Conservation (phyloP, 1,140 invertebrate species). For the Cydia strobilella region DNA sequence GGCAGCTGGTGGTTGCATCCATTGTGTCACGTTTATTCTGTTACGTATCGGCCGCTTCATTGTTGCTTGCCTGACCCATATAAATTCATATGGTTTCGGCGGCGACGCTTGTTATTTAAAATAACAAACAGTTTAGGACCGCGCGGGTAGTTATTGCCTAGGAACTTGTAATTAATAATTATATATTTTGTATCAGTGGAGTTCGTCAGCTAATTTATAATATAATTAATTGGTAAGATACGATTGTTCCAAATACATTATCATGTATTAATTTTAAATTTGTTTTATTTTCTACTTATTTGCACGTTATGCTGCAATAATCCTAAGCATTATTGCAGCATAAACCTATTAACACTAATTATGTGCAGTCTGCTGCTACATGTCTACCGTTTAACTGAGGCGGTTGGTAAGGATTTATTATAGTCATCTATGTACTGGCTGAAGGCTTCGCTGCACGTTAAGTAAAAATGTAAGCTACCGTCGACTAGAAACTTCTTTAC, state of each 20-base stretch:
- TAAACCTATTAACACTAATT: too few species aligned
- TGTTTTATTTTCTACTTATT: slow-evolving; percentile 44
- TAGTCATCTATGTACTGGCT: too few species aligned
- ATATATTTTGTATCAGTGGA: slow-evolving; percentile 76
- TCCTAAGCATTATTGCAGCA: too few species aligned
- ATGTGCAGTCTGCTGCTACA: too few species aligned
- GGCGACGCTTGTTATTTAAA: slow-evolving; percentile 48
- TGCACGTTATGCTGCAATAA: neutral
- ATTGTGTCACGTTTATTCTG: too few species aligned
- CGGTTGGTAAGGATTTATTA: too few species aligned
- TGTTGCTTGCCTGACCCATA: neutral
- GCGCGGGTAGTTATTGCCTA: slow-evolving; percentile 46
- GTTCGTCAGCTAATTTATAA: slow-evolving; percentile 65
- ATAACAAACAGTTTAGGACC: slow-evolving; percentile 46
- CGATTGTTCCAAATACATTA: slow-evolving; percentile 72
- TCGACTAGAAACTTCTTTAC: too few species aligned
- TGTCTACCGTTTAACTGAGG: too few species aligned
- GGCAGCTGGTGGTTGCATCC: too few species aligned
- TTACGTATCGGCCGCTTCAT: neutral
- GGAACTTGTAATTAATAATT: slow-evolving; percentile 60
- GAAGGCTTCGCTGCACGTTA: too few species aligned
- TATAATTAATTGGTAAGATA: slow-evolving; percentile 56
- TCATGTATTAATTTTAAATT: slow-evolving; percentile 55
- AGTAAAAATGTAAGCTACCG: too few species aligned
- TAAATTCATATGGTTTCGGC: slow-evolving; percentile 32